Conservation (phyloP, 92 coral and sea anemone species). For the Umimayanthus chanpuru region DNA sequence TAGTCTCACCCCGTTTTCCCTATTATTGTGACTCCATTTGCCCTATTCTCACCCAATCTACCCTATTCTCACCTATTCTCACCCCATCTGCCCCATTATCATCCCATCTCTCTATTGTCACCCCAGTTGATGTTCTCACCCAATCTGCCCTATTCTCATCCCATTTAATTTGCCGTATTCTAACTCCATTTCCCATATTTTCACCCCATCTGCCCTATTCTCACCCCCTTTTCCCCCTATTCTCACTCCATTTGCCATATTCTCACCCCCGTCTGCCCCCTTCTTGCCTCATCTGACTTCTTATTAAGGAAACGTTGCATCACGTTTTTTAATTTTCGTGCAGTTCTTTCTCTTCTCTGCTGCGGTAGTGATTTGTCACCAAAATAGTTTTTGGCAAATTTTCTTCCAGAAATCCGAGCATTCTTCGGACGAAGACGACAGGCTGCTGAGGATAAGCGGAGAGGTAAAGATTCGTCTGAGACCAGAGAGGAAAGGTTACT, state of each 20-base stretch:
- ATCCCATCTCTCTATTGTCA: not conserved
- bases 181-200: too few relatives aligned
- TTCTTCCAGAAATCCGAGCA: conserved; percentile 18
- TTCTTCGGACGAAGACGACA: conserved; percentile 17
- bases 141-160: not conserved
- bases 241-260: too few relatives aligned
- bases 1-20: too few relatives aligned
- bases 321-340: not conserved
- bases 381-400: not conserved
- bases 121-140: too few relatives aligned
- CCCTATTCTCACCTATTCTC: not conserved
- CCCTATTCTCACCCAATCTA: too few relatives aligned
- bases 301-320: not conserved
- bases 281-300: not conserved
- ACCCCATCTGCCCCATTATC: not conserved
- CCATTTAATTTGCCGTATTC: not conserved
- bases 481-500: conserved; percentile 29
- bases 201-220: too few relatives aligned
- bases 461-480: not conserved
- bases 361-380: too few relatives aligned
- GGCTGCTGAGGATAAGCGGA: not conserved
- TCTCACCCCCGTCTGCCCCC: too few relatives aligned
- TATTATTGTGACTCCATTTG: too few relatives aligned
- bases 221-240: too few relatives aligned
- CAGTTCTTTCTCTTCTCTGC: too few relatives aligned